phyloP scores from a whole-genome alignment of 2,113 vertebrate genomes.

The Rutilus rutilus region DNA sequence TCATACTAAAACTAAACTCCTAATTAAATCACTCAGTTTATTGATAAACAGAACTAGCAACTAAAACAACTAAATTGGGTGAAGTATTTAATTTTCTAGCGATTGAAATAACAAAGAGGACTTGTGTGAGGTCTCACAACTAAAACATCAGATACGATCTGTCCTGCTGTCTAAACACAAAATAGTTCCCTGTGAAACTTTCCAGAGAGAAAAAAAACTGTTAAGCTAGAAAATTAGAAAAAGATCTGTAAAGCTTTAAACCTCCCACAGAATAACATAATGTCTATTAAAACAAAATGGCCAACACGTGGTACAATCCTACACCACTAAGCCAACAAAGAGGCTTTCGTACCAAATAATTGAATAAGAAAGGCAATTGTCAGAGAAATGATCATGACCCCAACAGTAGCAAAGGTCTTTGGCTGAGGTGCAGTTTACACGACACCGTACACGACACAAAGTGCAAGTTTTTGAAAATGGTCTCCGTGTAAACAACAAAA shows the following conservation, averaged over 20 bases:
- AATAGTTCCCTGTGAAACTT: neutral
- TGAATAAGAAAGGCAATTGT: neutral
- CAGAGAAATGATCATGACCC: neutral
- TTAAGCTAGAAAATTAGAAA: neutral
- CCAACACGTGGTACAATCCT: neutral
- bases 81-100: neutral
- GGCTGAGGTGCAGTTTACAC: neutral
- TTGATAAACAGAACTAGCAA: neutral
- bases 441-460: no score
- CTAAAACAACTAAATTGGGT: neutral
- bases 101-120: neutral
- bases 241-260: neutral
- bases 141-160: neutral
- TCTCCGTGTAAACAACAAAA: no score
- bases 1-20: neutral
- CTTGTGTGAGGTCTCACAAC: neutral
- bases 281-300: neutral
- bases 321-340: constrained; percentile 4
- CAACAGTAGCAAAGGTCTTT: neutral
- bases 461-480: no score
- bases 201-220: neutral
- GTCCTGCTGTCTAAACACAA: neutral
- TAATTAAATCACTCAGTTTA: neutral
- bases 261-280: neutral
- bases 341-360: neutral